Conservation (phyloP, 2,888 invertebrate species). For the Parapristionchus giblindavisi region DNA sequence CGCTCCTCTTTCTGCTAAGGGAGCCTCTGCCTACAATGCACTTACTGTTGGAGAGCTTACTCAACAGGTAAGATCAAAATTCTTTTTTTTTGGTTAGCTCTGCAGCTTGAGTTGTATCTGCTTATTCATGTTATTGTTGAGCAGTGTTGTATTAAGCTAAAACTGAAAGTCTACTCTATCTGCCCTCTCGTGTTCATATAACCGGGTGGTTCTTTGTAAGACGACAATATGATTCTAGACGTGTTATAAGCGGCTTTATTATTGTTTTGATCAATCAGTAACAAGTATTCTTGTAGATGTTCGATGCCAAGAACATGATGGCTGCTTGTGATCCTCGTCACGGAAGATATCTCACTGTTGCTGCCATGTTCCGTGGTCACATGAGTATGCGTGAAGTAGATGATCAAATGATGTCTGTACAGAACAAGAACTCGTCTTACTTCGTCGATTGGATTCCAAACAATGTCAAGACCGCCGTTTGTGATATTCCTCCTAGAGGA, state of each 20-base stretch:
- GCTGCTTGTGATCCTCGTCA: constrained; percentile 73
- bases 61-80: no score
- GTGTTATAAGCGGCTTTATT: no score
- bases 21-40: constrained; percentile 75
- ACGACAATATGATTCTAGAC: no score
- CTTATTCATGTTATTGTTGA: no score
- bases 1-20: constrained; percentile 88
- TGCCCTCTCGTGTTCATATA: no score
- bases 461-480: constrained; percentile 92
- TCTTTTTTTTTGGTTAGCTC: no score
- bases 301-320: constrained; percentile 74
- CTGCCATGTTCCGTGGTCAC: constrained; percentile 75
- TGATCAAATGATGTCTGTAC: constrained; percentile 62
- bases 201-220: no score
- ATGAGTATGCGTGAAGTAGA: constrained; percentile 75
- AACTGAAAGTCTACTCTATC: no score
- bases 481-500: constrained; percentile 89
- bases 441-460: constrained; percentile 73
- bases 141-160: no score
- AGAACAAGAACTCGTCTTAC: constrained; percentile 63
- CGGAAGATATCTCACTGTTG: constrained; percentile 76
- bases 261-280: no score
- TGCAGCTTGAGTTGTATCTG: no score
- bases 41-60: constrained; percentile 82
- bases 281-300: no score